Evolutionary conservation across 2,113 vertebrate genomes (phyloP).

Genomic region (Oryzias woworae): DNA sequence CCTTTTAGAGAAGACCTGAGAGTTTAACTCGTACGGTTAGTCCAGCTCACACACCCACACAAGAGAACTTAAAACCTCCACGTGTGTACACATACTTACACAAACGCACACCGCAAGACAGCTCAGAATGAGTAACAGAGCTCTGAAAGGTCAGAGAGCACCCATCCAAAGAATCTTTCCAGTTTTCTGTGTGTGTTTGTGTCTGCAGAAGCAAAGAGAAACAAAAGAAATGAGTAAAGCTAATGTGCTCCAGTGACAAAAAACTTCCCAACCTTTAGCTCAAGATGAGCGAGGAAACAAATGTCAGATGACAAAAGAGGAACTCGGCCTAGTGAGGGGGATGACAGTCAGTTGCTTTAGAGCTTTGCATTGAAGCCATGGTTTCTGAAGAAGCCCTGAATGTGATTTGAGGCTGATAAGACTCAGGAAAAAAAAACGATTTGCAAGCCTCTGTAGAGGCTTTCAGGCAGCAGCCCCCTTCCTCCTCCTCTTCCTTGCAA

Average conservation of each 20-base stretch:
- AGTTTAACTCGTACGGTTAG: no score
- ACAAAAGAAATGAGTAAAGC: no score
- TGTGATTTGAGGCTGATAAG: slow-evolving; percentile 10
- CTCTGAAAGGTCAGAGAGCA: no score
- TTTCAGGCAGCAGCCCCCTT: slow-evolving; percentile 9
- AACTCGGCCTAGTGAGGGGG: slow-evolving; percentile 31
- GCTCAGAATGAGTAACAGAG: no score
- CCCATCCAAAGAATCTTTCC: no score
- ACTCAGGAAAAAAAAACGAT: slow-evolving; percentile 4
- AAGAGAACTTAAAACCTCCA: no score
- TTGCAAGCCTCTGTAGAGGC: slow-evolving; percentile 10
- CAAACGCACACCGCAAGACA: no score
- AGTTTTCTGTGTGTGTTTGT: background rate
- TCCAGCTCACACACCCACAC: no score
- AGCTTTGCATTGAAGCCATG: slow-evolving; percentile 2
- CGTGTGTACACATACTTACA: no score
- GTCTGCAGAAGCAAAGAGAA: slow-evolving; percentile 9
- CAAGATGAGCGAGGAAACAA: slow-evolving; percentile 27
- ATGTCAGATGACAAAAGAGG: slow-evolving; percentile 41
- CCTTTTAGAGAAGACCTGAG: no score
- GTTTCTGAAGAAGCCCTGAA: slow-evolving; percentile 4
- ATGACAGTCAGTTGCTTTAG: slow-evolving; percentile 16
- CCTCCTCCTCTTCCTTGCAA: slow-evolving; percentile 8
- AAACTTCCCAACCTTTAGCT: background rate
- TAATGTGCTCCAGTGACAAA: background rate